Conservation (phyloP, 2,888 invertebrate species). For the Tachina lurida region DNA sequence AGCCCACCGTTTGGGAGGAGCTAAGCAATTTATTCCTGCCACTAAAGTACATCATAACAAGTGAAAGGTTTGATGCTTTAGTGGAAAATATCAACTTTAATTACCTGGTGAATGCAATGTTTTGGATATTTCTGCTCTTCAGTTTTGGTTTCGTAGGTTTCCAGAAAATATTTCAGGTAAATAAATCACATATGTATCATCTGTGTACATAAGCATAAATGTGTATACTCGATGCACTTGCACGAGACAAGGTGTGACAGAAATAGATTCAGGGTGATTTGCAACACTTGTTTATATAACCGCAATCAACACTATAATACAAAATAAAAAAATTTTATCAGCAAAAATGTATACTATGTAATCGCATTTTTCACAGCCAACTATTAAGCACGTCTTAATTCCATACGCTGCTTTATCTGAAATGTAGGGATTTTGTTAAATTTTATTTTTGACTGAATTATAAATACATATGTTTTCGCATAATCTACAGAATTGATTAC, state of each 20-base stretch:
- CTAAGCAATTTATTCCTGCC: conserved; percentile 82
- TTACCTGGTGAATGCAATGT: conserved; percentile 81
- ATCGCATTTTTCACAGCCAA: background rate
- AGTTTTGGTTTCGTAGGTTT: conserved; percentile 80
- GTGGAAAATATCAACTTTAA: conserved; percentile 80
- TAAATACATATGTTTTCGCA: no score
- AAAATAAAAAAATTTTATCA: conserved; percentile 21
- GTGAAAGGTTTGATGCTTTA: conserved; percentile 80
- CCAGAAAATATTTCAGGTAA: conserved; percentile 81
- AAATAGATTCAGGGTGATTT: conserved; percentile 64
- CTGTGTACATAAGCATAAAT: no score
- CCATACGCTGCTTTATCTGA: background rate
- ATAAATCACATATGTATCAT: background rate
- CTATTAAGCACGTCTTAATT: background rate
- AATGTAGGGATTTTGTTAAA: no score
- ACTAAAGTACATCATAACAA: conserved; percentile 80
- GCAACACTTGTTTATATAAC: conserved; percentile 48
- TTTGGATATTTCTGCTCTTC: conserved; percentile 81
- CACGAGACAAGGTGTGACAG: conserved; percentile 40
- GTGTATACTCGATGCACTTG: conserved; percentile 26
- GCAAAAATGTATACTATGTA: background rate
- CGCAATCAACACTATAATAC: background rate
- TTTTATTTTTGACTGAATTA: no score
- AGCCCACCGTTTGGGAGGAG: conserved; percentile 81
- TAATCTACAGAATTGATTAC: no score